Base-by-base conservation (phyloP, 1,140 invertebrate genomes). In the Propsilocerus akamusi region DNA sequence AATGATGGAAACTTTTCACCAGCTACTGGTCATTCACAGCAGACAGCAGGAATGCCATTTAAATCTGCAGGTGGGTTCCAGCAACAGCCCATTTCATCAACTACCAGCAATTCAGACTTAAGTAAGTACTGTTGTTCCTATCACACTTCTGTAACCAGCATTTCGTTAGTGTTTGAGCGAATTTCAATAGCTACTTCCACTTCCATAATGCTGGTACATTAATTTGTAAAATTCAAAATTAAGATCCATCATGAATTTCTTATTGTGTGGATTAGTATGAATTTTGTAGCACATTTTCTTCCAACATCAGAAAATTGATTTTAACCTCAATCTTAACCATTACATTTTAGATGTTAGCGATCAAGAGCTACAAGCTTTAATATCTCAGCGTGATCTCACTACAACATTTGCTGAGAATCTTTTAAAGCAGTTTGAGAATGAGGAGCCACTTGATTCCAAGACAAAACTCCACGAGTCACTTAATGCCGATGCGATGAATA, bases 361-460 rank as follows among this genome's bases (percentile, higher is more conserved):
- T 56, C 79, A 83, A 57, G 81, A 84, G 53, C 60, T 86, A 2
- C 77, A 83, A 53, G 79, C 78, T 41, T 61, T 83, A 6, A 59
- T 84, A 1, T 77, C 78, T 0, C 78, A 83, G 56, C 81, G 81
- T 49, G 82, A 83, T 57, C 75, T 80, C 52, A 79, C 83, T 1
- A 82, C 84, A 12, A 81, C 83, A 12, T 68, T 91, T 41, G 81
- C 84, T 28, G 87, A 92, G 63, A 85, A 91, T 65, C 63, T 89
- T 26, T 64, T 89, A 30, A 86, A 87, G 61, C 82, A 86, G 52
- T 85, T 87, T 58, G 78, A 78, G 2, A 78, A 80, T 8, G 77
- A 78, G 11, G 78, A 26, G 53, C 28, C 47, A 48, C 17, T 26
- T 14, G 25, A 25, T 26, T 48, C 47, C 8, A 26, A 48, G 12